Base-by-base conservation (phyloP, 1,140 invertebrate species). In the Bombus pyrosoma region DNA sequence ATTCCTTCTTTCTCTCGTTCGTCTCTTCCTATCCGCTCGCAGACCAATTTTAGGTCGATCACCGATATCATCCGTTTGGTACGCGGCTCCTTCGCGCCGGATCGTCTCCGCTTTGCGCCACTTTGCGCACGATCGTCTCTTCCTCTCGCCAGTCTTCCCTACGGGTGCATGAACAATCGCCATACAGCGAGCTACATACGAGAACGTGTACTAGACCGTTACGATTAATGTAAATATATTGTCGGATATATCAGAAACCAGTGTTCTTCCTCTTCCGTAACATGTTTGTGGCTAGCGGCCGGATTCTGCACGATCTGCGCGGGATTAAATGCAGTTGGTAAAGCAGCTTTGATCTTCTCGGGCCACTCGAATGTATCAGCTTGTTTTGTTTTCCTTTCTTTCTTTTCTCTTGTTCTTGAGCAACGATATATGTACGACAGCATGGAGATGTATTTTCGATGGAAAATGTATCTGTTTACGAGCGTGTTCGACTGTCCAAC, bases 171-270 rank as follows among this genome's bases (percentile, higher is more conserved):
- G 88, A 85, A 82, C 66, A 82, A 80, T 89, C 87, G 76, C 85
- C 87, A 84, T 37, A 69, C 78, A 91, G 82, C 87, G 89, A 91
- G 75, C 88, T 91, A 92, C 84, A 74, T 91, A 91, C 81, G 85
- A 91, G 82, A 90, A 91, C 86, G 86, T 64, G 69, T 89, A 74
- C 85, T 90, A 92, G 91, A 92, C 89, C 87, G 88, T 91, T 86
- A 91, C 78, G 41, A 88, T 90, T 88, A 91, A 85, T 90, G 77
- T 91, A 90, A 87, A 92, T 91, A 92, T 92, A 92, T 92, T 92
- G 92, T 92, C 92, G 87, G 86, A 92, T 91, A 89, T 89, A 87
- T 80, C 89, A 80, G 79, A 87, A 88, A 89, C 72, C 85, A 85
- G 62, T 71, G 62, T 83, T 62, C 64, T 66, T 64, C 73, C 10